These are phyloP conservation scores for Polietes domitor DNA, from an alignment of 2,888 invertebrate species.

Conservation along the genomic window DNA sequence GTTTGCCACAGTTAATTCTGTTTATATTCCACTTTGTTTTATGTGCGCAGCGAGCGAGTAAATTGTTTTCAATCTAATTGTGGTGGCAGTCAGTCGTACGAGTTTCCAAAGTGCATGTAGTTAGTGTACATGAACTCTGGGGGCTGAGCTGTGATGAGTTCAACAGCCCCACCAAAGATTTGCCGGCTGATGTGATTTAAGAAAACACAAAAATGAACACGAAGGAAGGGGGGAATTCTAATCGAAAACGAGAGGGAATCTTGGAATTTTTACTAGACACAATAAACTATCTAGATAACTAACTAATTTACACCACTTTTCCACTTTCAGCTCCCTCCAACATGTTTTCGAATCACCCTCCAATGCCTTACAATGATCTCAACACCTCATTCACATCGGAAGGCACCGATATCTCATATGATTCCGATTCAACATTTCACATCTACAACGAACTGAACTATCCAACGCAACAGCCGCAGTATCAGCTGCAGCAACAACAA, in stretches of 20 bases:
- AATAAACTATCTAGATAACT: too few relatives aligned
- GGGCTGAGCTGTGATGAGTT: conserved; percentile 18
- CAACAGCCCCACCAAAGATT: conserved; percentile 34
- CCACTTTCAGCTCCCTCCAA: conserved; percentile 46
- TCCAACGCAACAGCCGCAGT: conserved; percentile 56
- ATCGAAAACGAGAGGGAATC: not conserved
- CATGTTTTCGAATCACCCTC: conserved; percentile 59
- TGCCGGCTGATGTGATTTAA: conserved; percentile 11
- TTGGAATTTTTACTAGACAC: too few relatives aligned
- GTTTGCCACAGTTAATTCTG: conserved; percentile 56
- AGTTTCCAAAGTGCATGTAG: not conserved
- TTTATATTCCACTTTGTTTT: conserved; percentile 50
- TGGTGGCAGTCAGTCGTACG: conserved; percentile 27
- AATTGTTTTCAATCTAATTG: conserved; percentile 51
- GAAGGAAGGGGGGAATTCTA: conserved; percentile 24
- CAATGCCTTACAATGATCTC: conserved; percentile 67
- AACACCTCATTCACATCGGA: conserved; percentile 70
- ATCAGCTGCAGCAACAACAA: not conserved
- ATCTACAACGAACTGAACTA: conserved; percentile 70
- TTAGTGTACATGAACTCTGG: not conserved
- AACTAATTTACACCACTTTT: too few relatives aligned
- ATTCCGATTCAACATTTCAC: conserved; percentile 69
- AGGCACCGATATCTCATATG: conserved; percentile 69
- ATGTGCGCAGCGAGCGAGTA: conserved; percentile 5
- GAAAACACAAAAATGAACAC: not conserved